A percentile compares a stretch with the other conserved stretches of the same genome.
phyloP scores from a whole-genome alignment of 2,888 invertebrate species.

The Oegoconia quadripuncta region DNA sequence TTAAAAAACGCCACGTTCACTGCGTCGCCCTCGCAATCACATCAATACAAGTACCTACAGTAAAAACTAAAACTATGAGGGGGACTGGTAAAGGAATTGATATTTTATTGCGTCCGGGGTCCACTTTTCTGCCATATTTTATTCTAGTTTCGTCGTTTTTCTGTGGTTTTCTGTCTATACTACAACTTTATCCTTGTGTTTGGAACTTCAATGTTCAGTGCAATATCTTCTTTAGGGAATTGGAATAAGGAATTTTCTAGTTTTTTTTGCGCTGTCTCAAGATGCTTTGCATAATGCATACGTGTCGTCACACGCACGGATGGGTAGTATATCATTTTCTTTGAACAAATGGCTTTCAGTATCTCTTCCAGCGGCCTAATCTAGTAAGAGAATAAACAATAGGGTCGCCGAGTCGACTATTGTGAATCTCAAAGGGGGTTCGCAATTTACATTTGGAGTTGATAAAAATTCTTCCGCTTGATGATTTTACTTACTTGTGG shows the following conservation, averaged over 20 bases:
- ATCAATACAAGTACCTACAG: conserved; percentile 30
- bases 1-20: conserved; percentile 29
- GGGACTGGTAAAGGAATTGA: conserved; percentile 64
- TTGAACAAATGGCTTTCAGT: conserved; percentile 63
- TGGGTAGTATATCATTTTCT: conserved; percentile 70
- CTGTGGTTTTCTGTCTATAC: conserved; percentile 41
- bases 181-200: conserved; percentile 16
- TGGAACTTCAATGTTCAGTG: background rate
- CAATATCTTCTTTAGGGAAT: background rate
- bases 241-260: conserved; percentile 22
- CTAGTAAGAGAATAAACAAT: conserved; percentile 66
- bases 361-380: conserved; percentile 65
- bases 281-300: conserved; percentile 24
- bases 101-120: conserved; percentile 72
- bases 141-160: conserved; percentile 56
- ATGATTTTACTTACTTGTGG: conserved; percentile 9
- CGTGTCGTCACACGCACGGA: conserved; percentile 68
- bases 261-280: conserved; percentile 12
- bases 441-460: conserved; percentile 35
- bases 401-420: conserved; percentile 35
- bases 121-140: conserved; percentile 72
- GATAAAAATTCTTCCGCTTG: conserved; percentile 30
- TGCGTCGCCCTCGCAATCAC: conserved; percentile 27
- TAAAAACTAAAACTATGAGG: conserved; percentile 58
- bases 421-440: conserved; percentile 37